Evolutionary conservation across 2,888 invertebrate species (phyloP), one percentile per base, ranked within the genome.

Genomic region (Poecilus cupreus): DNA sequence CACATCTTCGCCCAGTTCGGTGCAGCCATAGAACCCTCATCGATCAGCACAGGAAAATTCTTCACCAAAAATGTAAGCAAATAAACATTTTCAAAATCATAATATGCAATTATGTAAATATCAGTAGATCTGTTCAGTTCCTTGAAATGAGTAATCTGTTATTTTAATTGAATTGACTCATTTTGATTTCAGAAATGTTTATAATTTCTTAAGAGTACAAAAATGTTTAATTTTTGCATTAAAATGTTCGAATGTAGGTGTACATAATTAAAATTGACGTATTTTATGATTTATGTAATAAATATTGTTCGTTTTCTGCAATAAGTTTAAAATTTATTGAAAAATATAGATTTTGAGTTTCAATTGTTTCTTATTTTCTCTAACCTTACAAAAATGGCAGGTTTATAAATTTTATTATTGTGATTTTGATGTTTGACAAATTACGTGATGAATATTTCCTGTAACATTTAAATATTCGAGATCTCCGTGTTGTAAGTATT

Each of bases 401-500:
- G 43, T 24, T 60, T 60, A 6, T 13, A 22, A 24, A 32, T 10
- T 26, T 60, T 11, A n/a, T 60, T 54, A 11, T 54, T 54, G 22
- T 22, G 60, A 11, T 26, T 60, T 60, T n/a, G 6, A 8, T 43
- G 43, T 43, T 43, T 43, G 13, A 51, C 13, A 16, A 37, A 18
- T 16, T n/a, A 37, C 37, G 64, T 37, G 64, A 39, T 18, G 37
- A 68, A 68, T 18, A 51, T 68, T 37, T 68, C 64, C 64, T 68
- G 64, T 18, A 68, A 32, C 32, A 32, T 2, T 18, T 51, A 18
- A 51, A 51, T 51, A 51, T 51, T 51, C 16, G 49, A 49, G 32
- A 75, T 51, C 49, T 75, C 43, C 68, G 16, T 68, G 39, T 68
- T 75, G 75, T 75, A 75, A 51, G 51, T 75, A 75, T 26, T 75